Evolutionary conservation across 2,797 vertebrate species (phyloP).

Genomic region (Lophius americanus): DNA sequence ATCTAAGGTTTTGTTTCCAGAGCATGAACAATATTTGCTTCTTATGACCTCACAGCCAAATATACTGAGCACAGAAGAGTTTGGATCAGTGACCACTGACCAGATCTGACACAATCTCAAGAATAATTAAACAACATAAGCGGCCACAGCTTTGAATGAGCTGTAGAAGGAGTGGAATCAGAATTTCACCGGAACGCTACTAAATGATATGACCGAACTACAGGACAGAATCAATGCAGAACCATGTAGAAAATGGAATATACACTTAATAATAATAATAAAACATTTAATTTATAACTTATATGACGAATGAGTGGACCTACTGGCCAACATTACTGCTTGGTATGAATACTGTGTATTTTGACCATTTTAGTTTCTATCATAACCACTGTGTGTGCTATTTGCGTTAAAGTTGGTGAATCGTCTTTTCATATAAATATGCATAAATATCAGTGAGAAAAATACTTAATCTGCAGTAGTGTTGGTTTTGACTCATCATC

Average conservation of each 20-base stretch:
- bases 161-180: neutral
- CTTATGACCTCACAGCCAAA: slow-evolving; percentile 19
- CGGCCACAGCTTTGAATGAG: neutral
- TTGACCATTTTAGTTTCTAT: neutral
- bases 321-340: too few relatives aligned
- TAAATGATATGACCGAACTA: neutral
- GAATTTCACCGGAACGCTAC: neutral
- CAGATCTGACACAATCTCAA: slow-evolving; percentile 1
- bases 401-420: neutral
- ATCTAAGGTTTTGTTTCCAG: slow-evolving; percentile 42
- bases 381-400: neutral
- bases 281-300: too few relatives aligned
- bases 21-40: slow-evolving; percentile 38
- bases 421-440: neutral
- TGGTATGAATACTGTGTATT: neutral
- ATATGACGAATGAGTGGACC: too few relatives aligned
- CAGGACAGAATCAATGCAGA: neutral
- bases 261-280: too few relatives aligned
- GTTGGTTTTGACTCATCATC: neutral
- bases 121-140: neutral
- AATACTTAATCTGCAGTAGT: neutral
- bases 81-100: neutral
- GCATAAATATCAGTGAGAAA: neutral
- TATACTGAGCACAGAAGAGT: neutral
- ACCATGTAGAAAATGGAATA: too few relatives aligned